A percentile compares a stretch with the other conserved stretches of the same genome.
Conservation (phyloP, 2,797 vertebrate species). For the Tachyglossus aculeatus region DNA sequence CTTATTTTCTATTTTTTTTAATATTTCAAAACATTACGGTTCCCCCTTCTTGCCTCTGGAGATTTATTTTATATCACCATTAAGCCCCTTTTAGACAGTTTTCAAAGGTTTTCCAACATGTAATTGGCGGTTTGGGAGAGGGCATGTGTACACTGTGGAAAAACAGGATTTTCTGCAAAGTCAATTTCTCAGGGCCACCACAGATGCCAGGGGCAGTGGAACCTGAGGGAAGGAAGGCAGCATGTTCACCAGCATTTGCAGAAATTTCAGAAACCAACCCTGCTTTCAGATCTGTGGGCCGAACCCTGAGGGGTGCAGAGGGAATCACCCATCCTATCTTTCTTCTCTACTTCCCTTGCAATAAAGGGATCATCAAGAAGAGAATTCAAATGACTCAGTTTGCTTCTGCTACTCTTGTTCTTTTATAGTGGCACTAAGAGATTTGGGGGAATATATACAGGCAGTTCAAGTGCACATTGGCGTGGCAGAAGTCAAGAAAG, state of each 20-base stretch:
- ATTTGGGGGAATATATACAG: slow-evolving; percentile 56
- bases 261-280: neutral
- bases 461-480: slow-evolving; percentile 55
- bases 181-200: neutral
- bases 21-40: no score
- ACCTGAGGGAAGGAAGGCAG: neutral
- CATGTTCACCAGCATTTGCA: neutral
- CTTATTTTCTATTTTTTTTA: no score
- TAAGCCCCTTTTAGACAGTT: no score
- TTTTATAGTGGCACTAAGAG: neutral
- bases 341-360: slow-evolving; percentile 9
- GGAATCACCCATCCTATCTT: neutral
- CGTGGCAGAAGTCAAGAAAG: slow-evolving; percentile 50
- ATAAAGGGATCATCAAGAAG: slow-evolving; percentile 36
- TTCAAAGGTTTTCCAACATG: no score
- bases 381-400: slow-evolving; percentile 30
- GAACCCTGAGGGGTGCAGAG: neutral
- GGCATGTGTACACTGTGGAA: no score
- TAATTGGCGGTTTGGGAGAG: no score
- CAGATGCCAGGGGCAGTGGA: neutral
- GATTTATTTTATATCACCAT: no score
- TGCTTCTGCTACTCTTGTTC: slow-evolving; percentile 49
- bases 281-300: neutral
- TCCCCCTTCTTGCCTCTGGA: no score
- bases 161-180: neutral